phyloP scores from a whole-genome alignment of 1,140 invertebrate genomes.

The Paraescarpia echinospica region DNA sequence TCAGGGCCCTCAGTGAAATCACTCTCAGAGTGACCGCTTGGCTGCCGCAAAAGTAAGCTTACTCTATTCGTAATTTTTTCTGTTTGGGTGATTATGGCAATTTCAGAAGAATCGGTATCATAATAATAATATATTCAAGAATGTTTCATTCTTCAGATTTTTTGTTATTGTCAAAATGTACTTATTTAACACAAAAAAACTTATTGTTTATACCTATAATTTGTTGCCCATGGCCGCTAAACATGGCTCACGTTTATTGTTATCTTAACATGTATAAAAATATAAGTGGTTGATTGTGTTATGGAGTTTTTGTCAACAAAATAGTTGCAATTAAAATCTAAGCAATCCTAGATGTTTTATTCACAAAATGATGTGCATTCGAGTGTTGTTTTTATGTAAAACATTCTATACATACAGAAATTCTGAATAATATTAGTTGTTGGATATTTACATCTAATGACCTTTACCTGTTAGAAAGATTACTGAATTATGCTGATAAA shows the following conservation, averaged over 20 bases:
- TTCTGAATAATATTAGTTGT: background rate
- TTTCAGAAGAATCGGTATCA: no score
- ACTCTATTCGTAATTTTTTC: background rate
- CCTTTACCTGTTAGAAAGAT: background rate
- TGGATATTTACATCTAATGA: background rate
- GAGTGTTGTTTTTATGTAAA: background rate
- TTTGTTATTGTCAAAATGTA: no score
- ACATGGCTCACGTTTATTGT: background rate
- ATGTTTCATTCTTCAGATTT: no score
- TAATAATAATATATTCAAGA: no score
- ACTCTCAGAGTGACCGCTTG: background rate
- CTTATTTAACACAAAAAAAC: no score
- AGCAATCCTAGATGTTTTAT: background rate
- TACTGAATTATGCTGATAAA: background rate
- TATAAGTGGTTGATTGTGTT: background rate
- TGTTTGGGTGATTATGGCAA: no score
- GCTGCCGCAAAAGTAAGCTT: background rate
- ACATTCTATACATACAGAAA: background rate
- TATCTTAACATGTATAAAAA: background rate
- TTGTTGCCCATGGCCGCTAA: background rate
- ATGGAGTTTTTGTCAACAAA: background rate
- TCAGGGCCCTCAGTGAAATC: background rate
- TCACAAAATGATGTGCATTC: background rate
- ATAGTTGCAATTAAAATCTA: background rate
- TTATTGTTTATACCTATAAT: background rate